Base-by-base conservation (phyloP, 53 echinoderm and acorn worm species). In the Astropecten irregularis region DNA sequence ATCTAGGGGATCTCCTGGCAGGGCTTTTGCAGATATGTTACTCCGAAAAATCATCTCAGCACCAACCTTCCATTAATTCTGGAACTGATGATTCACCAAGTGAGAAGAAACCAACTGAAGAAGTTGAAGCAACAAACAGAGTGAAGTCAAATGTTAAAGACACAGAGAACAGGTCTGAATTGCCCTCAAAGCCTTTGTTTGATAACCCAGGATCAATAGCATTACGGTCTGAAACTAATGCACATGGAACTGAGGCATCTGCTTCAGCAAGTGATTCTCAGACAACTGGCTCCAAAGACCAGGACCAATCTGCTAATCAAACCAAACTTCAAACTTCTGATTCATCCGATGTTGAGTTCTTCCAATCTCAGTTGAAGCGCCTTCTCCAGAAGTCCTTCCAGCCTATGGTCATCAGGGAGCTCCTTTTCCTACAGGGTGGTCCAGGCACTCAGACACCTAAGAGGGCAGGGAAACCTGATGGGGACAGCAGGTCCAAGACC, bases 1-100 rank as follows among this genome's bases (percentile, higher is more conserved):
- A 93, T 71, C 64, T 99, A 19, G 92, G 90, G 36, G 99, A 99
- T 60, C 61, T 99, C 29, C 35, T 99, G 56, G 92, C 99, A 39
- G 61, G 68, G 20, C 69, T 95, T 29, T 47, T 99, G 33, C 99
- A 99, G 64, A 25, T 99, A 11, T 40, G 82, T 86, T 35, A 88
- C 48, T 89, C 88, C 69, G 9, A 26, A 47, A 48, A 54, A 29
- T 0, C 50, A 49, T 36, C 70, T 83, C 34, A 23, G 14, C 51
- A 31, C 27, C 69, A 83, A 70, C 9, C 40, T n/a, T 20, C 13
- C 20, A 36, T 8, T 0, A 28, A 49, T 8, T 21, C 7, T 4
- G 26, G 35, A 81, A 60, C 66, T 33, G 66, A 64, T 0, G 66
- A 32, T 30, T 0, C 13, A 4, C 16, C 25, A 11, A 35, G 60